Conservation (phyloP, 2,888 invertebrate species). For the Sarcophaga caerulescens region DNA sequence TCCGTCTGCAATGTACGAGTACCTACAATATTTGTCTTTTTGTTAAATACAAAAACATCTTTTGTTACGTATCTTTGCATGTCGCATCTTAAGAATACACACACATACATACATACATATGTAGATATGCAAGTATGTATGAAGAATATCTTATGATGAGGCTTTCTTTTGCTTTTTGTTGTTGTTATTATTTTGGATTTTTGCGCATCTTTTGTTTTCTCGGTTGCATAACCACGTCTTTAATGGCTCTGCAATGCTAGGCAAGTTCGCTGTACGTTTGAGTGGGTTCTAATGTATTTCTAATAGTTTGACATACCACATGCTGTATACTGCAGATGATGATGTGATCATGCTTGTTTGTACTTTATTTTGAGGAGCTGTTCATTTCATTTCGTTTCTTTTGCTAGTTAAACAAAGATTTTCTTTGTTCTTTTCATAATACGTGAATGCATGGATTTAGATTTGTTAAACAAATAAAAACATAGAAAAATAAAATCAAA, state of each 20-base stretch:
- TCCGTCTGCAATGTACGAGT: conserved; percentile 25
- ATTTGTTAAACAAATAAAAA: neutral
- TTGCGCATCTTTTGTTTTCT: conserved; percentile 64
- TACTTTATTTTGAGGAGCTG: conserved; percentile 39
- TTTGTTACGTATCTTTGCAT: conserved; percentile 52
- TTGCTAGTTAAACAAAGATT: conserved; percentile 43
- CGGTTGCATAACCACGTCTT: conserved; percentile 53
- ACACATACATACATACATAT: neutral
- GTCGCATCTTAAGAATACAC: conserved; percentile 44
- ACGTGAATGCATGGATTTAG: conserved; percentile 3
- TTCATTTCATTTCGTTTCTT: conserved; percentile 15
- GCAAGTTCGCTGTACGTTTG: conserved; percentile 65
- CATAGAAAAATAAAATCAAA: too few species aligned
- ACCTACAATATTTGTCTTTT: conserved; percentile 49
- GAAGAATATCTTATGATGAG: conserved; percentile 18
- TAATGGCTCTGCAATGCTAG: conserved; percentile 35
- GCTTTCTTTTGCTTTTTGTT: conserved; percentile 15
- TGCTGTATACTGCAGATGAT: conserved; percentile 51
- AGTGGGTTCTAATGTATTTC: conserved; percentile 78
- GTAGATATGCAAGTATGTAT: too few species aligned
- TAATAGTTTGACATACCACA: conserved; percentile 73
- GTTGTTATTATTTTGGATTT: conserved; percentile 8
- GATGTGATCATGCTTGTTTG: conserved; percentile 57
- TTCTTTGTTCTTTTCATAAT: conserved; percentile 42
- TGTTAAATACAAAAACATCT: conserved; percentile 62